These are phyloP conservation scores for Melikaiella ostensackeni DNA, from an alignment of 2,888 invertebrate species.

Conservation along the genomic window DNA sequence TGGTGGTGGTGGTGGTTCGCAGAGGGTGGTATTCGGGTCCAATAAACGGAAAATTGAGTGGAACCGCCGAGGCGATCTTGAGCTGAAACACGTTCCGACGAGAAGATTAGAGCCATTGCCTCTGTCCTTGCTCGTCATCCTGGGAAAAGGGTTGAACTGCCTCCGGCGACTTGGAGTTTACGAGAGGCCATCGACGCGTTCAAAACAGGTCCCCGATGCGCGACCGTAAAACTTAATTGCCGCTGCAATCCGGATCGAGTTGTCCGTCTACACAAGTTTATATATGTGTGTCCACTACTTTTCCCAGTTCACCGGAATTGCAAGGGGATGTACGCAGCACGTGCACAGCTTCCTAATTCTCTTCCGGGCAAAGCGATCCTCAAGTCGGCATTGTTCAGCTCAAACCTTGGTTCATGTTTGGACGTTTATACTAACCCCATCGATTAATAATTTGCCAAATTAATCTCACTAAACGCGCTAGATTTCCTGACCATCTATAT, in stretches of 20 bases:
- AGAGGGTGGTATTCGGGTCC: conserved; percentile 16
- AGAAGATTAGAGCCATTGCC: conserved; percentile 57
- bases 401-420: background rate
- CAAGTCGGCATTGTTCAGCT: background rate
- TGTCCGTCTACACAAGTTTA: conserved; percentile 52
- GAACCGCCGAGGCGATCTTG: conserved; percentile 50
- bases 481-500: background rate
- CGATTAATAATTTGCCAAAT: background rate
- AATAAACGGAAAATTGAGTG: conserved; percentile 60
- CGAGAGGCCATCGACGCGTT: conserved; percentile 68
- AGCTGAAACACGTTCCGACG: conserved; percentile 53
- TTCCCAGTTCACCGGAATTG: conserved; percentile 50
- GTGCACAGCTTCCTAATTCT: conserved; percentile 53
- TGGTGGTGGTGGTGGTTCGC: background rate
- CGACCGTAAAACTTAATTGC: conserved; percentile 75
- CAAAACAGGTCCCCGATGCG: conserved; percentile 68
- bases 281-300: conserved; percentile 44
- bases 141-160: conserved; percentile 56
- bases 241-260: conserved; percentile 68
- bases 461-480: background rate
- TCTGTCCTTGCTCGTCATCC: conserved; percentile 48
- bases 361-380: conserved; percentile 21
- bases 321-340: conserved; percentile 48
- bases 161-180: conserved; percentile 63
- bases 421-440: background rate